Conservation (phyloP, 2,888 invertebrate genomes). For the Dicycla oo region DNA sequence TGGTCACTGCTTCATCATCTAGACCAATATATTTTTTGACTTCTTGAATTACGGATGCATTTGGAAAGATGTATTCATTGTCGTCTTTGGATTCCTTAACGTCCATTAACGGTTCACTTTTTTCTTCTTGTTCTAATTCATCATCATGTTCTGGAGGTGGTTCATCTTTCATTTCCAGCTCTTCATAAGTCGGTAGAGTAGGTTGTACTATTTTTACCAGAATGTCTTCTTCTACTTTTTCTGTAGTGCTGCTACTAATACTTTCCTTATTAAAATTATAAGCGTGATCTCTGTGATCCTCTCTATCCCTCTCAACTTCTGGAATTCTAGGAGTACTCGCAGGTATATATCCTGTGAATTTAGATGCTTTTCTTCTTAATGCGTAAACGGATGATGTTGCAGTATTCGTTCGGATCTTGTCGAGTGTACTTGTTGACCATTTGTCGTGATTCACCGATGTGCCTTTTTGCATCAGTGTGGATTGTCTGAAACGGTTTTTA, state of each 20-base stretch:
- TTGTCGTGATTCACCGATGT: constrained; percentile 87
- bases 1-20: constrained; percentile 67
- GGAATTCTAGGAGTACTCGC: constrained; percentile 73
- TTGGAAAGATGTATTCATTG: constrained; percentile 77
- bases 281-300: constrained; percentile 72
- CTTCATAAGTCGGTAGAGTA: constrained; percentile 67
- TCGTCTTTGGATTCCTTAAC: constrained; percentile 76
- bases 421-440: constrained; percentile 74
- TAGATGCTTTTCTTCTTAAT: constrained; percentile 83
- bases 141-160: constrained; percentile 49
- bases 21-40: constrained; percentile 66
- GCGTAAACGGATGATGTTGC: constrained; percentile 64
- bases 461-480: constrained; percentile 84
- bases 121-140: constrained; percentile 43
- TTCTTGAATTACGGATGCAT: constrained; percentile 65
- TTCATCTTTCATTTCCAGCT: constrained; percentile 69
- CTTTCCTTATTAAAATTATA: constrained; percentile 56
- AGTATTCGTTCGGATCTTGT: constrained; percentile 70
- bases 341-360: constrained; percentile 83
- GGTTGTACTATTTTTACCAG: constrained; percentile 53
- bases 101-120: constrained; percentile 56
- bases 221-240: constrained; percentile 48
- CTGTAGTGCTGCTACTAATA: constrained; percentile 56
- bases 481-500: constrained; percentile 84
- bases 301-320: constrained; percentile 69